Percentiles rank a stretch among this genome's conserved stretches.
phyloP scores from a whole-genome alignment of 2,888 invertebrate species.

The Drosophila kanekoi region DNA sequence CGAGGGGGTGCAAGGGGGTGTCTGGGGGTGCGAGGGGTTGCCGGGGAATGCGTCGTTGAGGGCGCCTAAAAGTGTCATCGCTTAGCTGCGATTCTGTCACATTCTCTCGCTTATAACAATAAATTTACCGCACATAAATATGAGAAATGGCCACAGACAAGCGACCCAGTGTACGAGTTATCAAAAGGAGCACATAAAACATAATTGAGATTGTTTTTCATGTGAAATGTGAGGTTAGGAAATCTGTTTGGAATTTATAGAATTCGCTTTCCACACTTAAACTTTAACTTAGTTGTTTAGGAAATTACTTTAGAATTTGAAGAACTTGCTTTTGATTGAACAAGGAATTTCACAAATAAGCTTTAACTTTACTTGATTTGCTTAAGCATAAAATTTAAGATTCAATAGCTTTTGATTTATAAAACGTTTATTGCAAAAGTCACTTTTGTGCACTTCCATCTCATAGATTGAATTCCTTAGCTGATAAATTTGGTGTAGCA shows the following conservation, averaged over 20 bases:
- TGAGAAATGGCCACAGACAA: constrained; percentile 51
- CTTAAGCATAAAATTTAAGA: too few relatives aligned
- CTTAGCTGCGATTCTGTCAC: constrained; percentile 70
- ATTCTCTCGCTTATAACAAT: constrained; percentile 56
- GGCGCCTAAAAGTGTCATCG: constrained; percentile 56
- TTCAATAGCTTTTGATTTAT: too few relatives aligned
- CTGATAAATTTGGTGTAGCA: constrained; percentile 7
- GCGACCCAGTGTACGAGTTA: constrained; percentile 44
- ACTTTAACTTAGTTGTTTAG: background rate
- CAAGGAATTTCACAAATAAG: too few relatives aligned
- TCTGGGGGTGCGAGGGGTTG: background rate
- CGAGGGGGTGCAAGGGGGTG: background rate
- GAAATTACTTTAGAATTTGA: too few relatives aligned
- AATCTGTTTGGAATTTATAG: background rate
- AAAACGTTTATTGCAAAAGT: background rate
- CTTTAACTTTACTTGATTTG: too few relatives aligned
- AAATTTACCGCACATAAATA: constrained; percentile 64
- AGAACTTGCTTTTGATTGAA: too few relatives aligned
- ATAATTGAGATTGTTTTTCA: constrained; percentile 72
- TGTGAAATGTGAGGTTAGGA: constrained; percentile 17
- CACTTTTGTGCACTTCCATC: background rate
- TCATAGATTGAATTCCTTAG: constrained; percentile 5
- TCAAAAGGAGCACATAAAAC: constrained; percentile 57
- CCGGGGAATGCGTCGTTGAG: constrained; percentile 1
- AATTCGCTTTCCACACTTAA: background rate